Percentiles rank a stretch among this genome's conserved stretches.
Conservation (phyloP, 1,140 invertebrate species). For the Papilio machaon region DNA sequence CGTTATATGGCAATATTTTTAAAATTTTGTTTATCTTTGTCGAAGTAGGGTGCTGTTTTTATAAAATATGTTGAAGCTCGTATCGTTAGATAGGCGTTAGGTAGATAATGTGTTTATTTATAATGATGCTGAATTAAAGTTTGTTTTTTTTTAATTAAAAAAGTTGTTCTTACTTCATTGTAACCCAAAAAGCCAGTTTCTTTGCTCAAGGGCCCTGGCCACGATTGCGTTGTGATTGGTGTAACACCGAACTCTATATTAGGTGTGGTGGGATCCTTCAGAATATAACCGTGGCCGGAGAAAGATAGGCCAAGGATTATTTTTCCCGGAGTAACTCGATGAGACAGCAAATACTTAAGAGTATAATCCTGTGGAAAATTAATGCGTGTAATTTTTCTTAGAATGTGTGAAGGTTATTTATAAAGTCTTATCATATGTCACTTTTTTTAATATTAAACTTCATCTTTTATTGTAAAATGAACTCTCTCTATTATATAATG, state of each 20-base stretch:
- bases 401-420: not conserved
- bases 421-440: not conserved
- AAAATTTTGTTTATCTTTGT: not conserved
- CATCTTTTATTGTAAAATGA: not conserved
- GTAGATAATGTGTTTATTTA: not conserved
- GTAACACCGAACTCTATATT: slow-evolving; percentile 64
- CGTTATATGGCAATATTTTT: not conserved
- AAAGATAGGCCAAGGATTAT: slow-evolving; percentile 32
- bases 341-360: slow-evolving; percentile 68
- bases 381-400: not conserved
- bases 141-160: too few species aligned
- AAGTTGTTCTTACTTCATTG: slow-evolving; percentile 86
- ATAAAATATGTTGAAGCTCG: not conserved
- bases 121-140: too few species aligned
- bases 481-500: not conserved
- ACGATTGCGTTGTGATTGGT: slow-evolving; percentile 82
- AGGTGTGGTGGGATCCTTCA: slow-evolving; percentile 39
- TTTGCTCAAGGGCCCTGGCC: slow-evolving; percentile 89
- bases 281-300: slow-evolving; percentile 31
- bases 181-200: slow-evolving; percentile 94
- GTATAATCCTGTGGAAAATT: slow-evolving; percentile 38
- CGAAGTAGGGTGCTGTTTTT: not conserved
- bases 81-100: not conserved
- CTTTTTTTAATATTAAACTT: not conserved
- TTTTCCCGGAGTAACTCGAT: slow-evolving; percentile 51